phyloP scores from a whole-genome alignment of 2,888 invertebrate species.

The Anthophora plumipes region DNA sequence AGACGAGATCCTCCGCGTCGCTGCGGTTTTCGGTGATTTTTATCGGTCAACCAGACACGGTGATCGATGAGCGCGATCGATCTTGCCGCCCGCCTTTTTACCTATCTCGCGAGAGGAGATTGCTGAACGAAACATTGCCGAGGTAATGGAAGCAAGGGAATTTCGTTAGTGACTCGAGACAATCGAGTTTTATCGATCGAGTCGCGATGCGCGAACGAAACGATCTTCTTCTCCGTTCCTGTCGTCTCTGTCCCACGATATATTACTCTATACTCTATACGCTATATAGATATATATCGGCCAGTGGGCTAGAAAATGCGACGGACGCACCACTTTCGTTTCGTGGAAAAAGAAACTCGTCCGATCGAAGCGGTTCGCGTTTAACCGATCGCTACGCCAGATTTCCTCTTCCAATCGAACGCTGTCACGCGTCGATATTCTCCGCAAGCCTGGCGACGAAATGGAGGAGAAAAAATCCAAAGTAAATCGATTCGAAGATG shows the following conservation, averaged over 20 bases:
- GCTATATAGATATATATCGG: conserved; percentile 45
- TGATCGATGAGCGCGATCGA: conserved; percentile 41
- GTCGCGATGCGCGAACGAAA: too few species aligned
- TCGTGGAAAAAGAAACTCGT: conserved; percentile 62
- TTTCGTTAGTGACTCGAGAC: conserved; percentile 7
- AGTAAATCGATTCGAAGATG: too few species aligned
- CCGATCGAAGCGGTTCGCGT: conserved; percentile 21
- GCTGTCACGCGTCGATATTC: too few species aligned
- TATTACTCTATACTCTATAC: too few species aligned
- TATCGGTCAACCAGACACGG: conserved; percentile 4
- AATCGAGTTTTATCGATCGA: neutral
- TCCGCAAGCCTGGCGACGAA: too few species aligned
- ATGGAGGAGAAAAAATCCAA: too few species aligned
- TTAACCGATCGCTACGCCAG: conserved; percentile 6
- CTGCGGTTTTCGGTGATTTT: conserved; percentile 7
- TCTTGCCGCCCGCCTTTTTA: neutral
- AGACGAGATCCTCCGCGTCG: conserved; percentile 24
- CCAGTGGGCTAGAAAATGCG: conserved; percentile 49
- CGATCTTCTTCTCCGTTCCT: neutral
- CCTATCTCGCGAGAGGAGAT: neutral
- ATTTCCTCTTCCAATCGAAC: too few species aligned
- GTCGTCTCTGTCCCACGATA: neutral
- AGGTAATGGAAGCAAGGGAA: neutral
- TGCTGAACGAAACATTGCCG: neutral
- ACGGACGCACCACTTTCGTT: conserved; percentile 51